Evolutionary conservation across 1,140 invertebrate species (phyloP).

Genomic region (Drosophila repleta): DNA sequence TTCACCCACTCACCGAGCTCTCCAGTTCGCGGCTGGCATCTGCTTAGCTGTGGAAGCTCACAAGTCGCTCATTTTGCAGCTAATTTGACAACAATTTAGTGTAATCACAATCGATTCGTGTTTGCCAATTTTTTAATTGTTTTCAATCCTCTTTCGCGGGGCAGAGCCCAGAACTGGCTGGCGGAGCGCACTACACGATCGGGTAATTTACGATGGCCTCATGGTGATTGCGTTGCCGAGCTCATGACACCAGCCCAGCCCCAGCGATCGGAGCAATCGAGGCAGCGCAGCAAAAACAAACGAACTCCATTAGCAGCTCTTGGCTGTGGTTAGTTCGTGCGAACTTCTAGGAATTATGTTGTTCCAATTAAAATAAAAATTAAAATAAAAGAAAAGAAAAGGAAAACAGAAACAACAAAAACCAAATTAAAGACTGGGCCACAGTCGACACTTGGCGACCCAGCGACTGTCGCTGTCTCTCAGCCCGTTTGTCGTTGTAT

Average conservation of each 20-base stretch:
- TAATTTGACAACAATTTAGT: constrained; percentile 83
- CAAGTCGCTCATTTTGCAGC: constrained; percentile 69
- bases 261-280: constrained; percentile 27
- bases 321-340: constrained; percentile 70
- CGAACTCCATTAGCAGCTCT: constrained; percentile 80
- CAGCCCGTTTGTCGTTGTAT: constrained; percentile 65
- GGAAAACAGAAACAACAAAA: constrained; percentile 26
- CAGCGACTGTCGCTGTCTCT: constrained; percentile 20
- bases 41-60: constrained; percentile 4
- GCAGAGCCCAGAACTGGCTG: constrained; percentile 30
- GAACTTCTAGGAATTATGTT: constrained; percentile 83
- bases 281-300: constrained; percentile 46
- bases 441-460: constrained; percentile 66
- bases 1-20: constrained; percentile 19
- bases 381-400: constrained; percentile 67
- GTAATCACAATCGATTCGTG: constrained; percentile 83
- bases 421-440: constrained; percentile 46
- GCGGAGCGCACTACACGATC: constrained; percentile 70
- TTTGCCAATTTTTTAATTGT: constrained; percentile 84
- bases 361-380: constrained; percentile 84
- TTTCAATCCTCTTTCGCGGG: constrained; percentile 74
- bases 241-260: constrained; percentile 61
- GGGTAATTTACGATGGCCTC: constrained; percentile 82
- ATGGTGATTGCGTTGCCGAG: constrained; percentile 67
- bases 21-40: constrained; percentile 23